phyloP scores from a whole-genome alignment of 2,113 vertebrate species.

The Fregata magnificens region DNA sequence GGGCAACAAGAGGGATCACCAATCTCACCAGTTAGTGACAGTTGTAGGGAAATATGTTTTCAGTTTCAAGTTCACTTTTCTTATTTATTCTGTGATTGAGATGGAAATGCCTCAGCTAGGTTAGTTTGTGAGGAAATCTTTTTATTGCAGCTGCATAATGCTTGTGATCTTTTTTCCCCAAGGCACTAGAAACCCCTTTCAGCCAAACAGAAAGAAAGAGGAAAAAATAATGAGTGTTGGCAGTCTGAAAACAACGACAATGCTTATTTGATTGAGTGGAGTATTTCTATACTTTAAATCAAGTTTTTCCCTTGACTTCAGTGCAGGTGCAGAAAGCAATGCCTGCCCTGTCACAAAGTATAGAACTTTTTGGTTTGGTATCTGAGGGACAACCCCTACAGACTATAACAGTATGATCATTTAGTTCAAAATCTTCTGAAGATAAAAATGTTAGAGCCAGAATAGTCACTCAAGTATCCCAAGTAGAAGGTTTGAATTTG shows the following conservation, averaged over 20 bases:
- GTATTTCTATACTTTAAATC: not conserved
- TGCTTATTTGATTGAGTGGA: not conserved
- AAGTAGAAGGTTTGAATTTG: not conserved
- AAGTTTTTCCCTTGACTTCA: not conserved
- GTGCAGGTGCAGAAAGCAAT: not conserved
- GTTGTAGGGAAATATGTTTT: not conserved
- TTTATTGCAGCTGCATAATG: not conserved
- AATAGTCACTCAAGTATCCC: not conserved
- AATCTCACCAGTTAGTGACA: not conserved
- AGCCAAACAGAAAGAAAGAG: not conserved
- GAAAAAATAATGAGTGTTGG: not conserved
- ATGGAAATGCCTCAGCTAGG: not conserved
- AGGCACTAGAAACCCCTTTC: not conserved
- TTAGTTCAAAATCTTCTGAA: not conserved
- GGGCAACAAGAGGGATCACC: not conserved
- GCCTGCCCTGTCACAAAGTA: not conserved
- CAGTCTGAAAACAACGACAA: not conserved
- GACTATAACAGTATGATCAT: not conserved
- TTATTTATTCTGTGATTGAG: not conserved
- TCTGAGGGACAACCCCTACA: not conserved
- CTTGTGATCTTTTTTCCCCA: not conserved
- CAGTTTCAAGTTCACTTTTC: not conserved
- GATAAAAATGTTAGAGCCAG: not conserved
- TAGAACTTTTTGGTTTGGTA: not conserved
- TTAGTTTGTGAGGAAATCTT: not conserved